Base-by-base conservation (phyloP, 2,797 vertebrate genomes). In the Urophycis tenuis region DNA sequence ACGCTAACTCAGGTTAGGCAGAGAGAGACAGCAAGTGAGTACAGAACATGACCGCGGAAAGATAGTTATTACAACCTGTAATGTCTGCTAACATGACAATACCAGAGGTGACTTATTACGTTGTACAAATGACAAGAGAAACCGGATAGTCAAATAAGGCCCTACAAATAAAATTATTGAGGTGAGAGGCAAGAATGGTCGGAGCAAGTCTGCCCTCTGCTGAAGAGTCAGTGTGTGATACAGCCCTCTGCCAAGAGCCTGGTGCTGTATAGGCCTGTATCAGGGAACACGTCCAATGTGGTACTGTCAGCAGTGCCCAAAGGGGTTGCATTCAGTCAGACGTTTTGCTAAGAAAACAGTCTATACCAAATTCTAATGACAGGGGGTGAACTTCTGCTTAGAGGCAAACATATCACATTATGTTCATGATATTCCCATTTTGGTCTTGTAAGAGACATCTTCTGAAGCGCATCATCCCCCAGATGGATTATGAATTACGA, bases 201-300 rank as follows among this genome's bases (percentile, higher is more conserved):
- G 79, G 49, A 33, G 36, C 83, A 78, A 87, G 82, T 9, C 81
- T 86, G 86, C 86, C 87, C 87, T 83, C 87, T 89, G 30, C 77
- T 85, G 87, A 74, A 34, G 70, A 75, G 53, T 60, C 25, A n/a
- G 53, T 60, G 22, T 60, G 17, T n/a, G 53, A 60, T 2, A n/a
- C 22, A 60, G 3, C 7, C 25, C 53, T 60, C 53, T 60, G 9
- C 22, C 45, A 49, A 53, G 45, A 22, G 6, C 53, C 53, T n/a
- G 22, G 53, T 60, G 9, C 22, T 60, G 53, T 25, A 60, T 25
- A 25, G 5, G 22, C 53, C 53, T n/a, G 53, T 60, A n/a, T 60
- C 30, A 70, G 5, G 32, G 31, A 70, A 70, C 15, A 70, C 12
- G 25, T 17, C 29, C 14, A 70, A 70, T 31, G 67, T 9, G 29